Percentiles rank a stretch among this genome's conserved stretches.
phyloP scores from a whole-genome alignment of 2,888 invertebrate genomes.

The Synergus umbraculus region DNA sequence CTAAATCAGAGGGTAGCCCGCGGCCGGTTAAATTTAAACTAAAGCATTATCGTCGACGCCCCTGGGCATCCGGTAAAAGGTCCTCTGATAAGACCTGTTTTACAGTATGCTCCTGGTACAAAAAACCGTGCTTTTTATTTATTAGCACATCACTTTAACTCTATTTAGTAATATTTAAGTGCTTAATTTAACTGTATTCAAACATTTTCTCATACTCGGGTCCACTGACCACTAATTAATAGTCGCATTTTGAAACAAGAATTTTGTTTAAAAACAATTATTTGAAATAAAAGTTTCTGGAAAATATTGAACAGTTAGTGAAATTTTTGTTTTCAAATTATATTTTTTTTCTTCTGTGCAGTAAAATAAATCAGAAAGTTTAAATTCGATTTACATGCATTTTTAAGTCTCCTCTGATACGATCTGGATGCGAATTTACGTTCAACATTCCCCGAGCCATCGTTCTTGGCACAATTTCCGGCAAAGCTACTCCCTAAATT shows the following conservation, averaged over 20 bases:
- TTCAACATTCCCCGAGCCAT: constrained; percentile 46
- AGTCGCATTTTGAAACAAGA: too few relatives aligned
- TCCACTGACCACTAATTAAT: too few relatives aligned
- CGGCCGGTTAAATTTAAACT: constrained; percentile 72
- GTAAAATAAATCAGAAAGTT: not conserved
- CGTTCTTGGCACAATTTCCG: constrained; percentile 70
- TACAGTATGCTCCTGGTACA: not conserved
- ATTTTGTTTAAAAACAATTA: too few relatives aligned
- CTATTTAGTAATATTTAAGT: not conserved
- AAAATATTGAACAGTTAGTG: not conserved
- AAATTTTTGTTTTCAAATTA: not conserved
- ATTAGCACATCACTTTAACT: not conserved
- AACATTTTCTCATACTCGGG: too few relatives aligned
- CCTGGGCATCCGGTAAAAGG: constrained; percentile 46
- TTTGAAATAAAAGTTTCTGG: not conserved
- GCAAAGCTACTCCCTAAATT: constrained; percentile 69
- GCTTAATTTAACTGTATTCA: not conserved
- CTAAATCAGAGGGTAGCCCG: constrained; percentile 73
- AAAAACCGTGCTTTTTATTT: not conserved
- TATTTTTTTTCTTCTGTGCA: not conserved
- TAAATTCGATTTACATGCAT: not conserved
- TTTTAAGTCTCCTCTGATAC: not conserved
- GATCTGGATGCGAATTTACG: constrained; percentile 45
- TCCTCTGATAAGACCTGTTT: constrained; percentile 50
- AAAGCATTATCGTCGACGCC: constrained; percentile 66